Percentiles rank a stretch among this genome's conserved stretches.
Evolutionary conservation across 2,888 invertebrate species (phyloP).

Genomic region (Malacosoma neustria): DNA sequence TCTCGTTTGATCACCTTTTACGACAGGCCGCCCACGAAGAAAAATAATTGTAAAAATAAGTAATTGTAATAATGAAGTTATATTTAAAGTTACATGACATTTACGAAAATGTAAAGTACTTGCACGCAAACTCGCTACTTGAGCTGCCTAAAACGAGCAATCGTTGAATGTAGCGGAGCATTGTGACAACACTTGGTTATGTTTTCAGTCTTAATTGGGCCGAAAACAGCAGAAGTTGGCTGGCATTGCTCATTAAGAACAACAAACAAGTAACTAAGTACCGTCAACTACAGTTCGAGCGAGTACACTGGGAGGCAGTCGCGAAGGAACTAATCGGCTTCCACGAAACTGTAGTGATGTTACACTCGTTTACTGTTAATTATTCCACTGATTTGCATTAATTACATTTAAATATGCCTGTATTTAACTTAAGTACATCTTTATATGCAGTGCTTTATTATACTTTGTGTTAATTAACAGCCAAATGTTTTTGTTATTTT

Average conservation of each 20-base stretch:
- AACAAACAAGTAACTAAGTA: slow-evolving; percentile 69
- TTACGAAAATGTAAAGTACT: background rate
- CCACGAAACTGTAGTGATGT: slow-evolving; percentile 27
- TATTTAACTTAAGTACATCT: too few relatives aligned
- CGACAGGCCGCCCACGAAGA: too few relatives aligned
- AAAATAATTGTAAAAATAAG: too few relatives aligned
- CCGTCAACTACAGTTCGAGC: slow-evolving; percentile 38
- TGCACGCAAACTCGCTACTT: background rate
- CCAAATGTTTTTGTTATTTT: too few relatives aligned
- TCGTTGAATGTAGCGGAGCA: slow-evolving; percentile 25
- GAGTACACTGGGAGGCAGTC: slow-evolving; percentile 23
- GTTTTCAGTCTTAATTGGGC: slow-evolving; percentile 69
- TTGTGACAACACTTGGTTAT: slow-evolving; percentile 52
- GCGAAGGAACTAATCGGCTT: slow-evolving; percentile 63
- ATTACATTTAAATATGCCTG: slow-evolving; percentile 1
- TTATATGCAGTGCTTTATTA: too few relatives aligned
- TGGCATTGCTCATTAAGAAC: slow-evolving; percentile 69
- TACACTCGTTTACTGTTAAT: slow-evolving; percentile 25
- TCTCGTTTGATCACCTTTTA: too few relatives aligned
- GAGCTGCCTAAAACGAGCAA: slow-evolving; percentile 4
- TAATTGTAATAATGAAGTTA: too few relatives aligned
- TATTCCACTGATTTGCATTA: slow-evolving; percentile 19
- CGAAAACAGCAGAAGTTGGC: slow-evolving; percentile 62
- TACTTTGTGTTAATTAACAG: too few relatives aligned
- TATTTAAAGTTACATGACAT: too few relatives aligned